phyloP scores from a whole-genome alignment of 2,797 vertebrate species.

The Coregonus ussuriensis region DNA sequence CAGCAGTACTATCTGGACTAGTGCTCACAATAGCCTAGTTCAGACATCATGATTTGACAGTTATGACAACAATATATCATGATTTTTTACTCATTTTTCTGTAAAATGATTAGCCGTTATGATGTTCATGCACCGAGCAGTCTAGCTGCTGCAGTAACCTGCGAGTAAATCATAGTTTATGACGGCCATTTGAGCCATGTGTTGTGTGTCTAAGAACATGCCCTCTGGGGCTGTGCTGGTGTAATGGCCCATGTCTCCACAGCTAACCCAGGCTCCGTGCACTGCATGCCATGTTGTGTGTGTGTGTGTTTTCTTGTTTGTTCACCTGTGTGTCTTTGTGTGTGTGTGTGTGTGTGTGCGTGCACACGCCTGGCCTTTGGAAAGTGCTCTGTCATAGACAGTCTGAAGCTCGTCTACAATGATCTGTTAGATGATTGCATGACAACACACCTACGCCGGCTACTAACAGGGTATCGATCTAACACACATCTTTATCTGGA shows the following conservation, averaged over 20 bases:
- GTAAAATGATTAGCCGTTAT: neutral
- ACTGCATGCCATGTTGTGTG: neutral
- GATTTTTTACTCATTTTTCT: too few species aligned
- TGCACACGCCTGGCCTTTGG: neutral
- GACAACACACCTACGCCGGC: neutral
- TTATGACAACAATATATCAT: neutral
- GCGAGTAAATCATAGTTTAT: neutral
- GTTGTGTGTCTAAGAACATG: neutral
- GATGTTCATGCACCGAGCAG: conserved; percentile 4
- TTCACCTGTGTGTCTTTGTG: too few species aligned
- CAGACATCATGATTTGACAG: neutral
- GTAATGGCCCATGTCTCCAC: neutral
- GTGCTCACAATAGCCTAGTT: neutral
- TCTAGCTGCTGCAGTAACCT: neutral
- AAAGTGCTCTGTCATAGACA: neutral
- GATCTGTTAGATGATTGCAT: neutral
- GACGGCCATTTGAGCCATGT: neutral
- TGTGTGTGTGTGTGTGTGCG: neutral
- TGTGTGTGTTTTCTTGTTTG: too few species aligned
- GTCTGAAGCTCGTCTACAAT: neutral
- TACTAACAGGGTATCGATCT: neutral
- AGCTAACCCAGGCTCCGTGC: too few species aligned
- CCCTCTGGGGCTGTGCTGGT: neutral
- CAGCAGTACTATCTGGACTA: neutral
- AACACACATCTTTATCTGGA: neutral